A percentile compares a stretch with the other conserved stretches of the same genome.
Evolutionary conservation across 2,113 vertebrate genomes (phyloP).

Genomic region (Hippoglossus stenolepis): DNA sequence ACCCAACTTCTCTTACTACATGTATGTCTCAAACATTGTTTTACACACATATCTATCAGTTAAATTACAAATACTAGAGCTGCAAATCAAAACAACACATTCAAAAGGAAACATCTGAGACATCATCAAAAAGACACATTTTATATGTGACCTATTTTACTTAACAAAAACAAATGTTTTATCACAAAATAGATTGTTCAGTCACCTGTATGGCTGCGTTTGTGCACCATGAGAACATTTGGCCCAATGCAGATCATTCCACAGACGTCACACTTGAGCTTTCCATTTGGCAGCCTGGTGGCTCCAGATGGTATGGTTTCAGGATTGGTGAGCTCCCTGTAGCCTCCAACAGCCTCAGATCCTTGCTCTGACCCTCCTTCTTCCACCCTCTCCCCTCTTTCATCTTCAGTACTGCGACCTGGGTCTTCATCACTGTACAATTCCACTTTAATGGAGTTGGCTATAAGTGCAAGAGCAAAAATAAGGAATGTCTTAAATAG

Average conservation of each 20-base stretch:
- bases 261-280: constrained; percentile 95
- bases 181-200: neutral
- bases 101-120: neutral
- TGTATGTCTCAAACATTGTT: neutral
- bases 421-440: constrained; percentile 96
- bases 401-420: constrained; percentile 85
- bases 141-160: neutral
- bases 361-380: constrained; percentile 80
- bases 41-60: neutral
- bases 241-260: constrained; percentile 99
- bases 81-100: neutral
- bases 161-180: constrained; percentile 8
- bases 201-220: constrained; percentile 97
- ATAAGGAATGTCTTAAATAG: neutral
- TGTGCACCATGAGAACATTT: constrained; percentile 98
- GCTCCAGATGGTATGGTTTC: constrained; percentile 88
- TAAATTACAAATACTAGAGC: neutral
- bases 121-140: neutral
- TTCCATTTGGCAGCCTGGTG: constrained; percentile 93
- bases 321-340: constrained; percentile 87
- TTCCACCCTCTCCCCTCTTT: constrained; percentile 83
- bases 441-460: constrained; percentile 98
- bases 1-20: neutral
- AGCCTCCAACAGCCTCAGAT: constrained; percentile 86
- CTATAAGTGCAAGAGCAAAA: constrained; percentile 67